Conservation (phyloP, 92 coral and sea anemone species). For the Hydrozoanthus gracilis region DNA sequence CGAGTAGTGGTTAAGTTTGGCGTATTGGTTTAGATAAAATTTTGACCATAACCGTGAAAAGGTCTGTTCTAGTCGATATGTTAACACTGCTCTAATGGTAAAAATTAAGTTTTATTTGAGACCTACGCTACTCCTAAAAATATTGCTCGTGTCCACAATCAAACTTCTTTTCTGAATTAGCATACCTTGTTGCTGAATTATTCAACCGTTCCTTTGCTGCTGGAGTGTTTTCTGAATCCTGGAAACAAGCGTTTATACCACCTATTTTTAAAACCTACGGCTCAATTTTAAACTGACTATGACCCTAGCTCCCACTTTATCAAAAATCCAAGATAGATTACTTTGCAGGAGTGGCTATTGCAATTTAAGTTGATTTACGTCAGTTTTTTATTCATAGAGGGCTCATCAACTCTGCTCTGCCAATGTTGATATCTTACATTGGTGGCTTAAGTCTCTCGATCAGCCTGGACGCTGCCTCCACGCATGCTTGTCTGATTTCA, state of each 20-base stretch:
- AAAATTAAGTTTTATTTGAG: too few species aligned
- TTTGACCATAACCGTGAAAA: too few species aligned
- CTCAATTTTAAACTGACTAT: background rate
- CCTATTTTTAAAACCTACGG: background rate
- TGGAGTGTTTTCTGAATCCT: too few species aligned
- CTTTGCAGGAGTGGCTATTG: slow-evolving; percentile 8
- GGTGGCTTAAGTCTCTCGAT: slow-evolving; percentile 15
- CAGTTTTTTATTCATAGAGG: background rate
- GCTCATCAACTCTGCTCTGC: slow-evolving; percentile 7
- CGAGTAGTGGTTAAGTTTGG: too few species aligned
- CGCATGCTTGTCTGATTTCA: too few species aligned
- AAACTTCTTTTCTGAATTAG: background rate
- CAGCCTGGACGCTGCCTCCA: background rate
- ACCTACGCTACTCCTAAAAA: too few species aligned
- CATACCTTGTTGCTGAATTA: background rate
- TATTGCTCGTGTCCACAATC: background rate
- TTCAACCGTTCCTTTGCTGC: background rate
- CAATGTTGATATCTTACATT: background rate
- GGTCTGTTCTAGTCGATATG: too few species aligned
- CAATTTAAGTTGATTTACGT: slow-evolving; percentile 1
- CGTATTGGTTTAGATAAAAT: too few species aligned
- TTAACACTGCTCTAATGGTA: too few species aligned
- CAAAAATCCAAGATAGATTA: background rate
- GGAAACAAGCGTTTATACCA: too few species aligned
- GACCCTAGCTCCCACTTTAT: background rate